A percentile compares a stretch with the other conserved stretches of the same genome.
Evolutionary conservation across 1,140 invertebrate genomes (phyloP).

Genomic region (Scaptomyza pallida): DNA sequence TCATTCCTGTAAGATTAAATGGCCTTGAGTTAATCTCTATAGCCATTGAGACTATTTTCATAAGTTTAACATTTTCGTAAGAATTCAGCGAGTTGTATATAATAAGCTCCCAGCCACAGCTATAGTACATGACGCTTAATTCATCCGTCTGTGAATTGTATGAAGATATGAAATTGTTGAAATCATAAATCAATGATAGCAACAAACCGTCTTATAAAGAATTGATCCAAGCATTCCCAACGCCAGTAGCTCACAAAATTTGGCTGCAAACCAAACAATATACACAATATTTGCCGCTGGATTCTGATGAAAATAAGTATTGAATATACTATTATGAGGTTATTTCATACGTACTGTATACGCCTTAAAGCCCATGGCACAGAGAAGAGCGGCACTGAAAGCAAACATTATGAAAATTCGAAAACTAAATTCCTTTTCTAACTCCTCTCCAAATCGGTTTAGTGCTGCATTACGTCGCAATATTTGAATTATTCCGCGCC

Average conservation of each 20-base stretch:
- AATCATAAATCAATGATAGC: background rate
- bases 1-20: constrained; percentile 60
- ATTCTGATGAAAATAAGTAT: constrained; percentile 25
- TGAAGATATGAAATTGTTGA: background rate
- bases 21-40: constrained; percentile 68
- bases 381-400: constrained; percentile 63
- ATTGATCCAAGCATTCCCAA: constrained; percentile 64
- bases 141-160: constrained; percentile 53
- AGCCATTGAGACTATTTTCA: constrained; percentile 61
- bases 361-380: constrained; percentile 68
- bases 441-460: constrained; percentile 55
- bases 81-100: constrained; percentile 51
- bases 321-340: background rate
- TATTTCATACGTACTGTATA: constrained; percentile 49
- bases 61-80: constrained; percentile 56
- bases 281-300: constrained; percentile 52
- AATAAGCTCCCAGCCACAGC: constrained; percentile 61
- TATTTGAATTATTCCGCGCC: constrained; percentile 34
- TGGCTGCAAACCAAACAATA: constrained; percentile 64
- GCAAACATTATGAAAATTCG: constrained; percentile 72
- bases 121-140: constrained; percentile 61
- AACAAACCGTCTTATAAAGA: constrained; percentile 51
- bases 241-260: constrained; percentile 59
- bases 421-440: constrained; percentile 69
- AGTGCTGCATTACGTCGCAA: constrained; percentile 57